Percentiles rank a stretch among this genome's conserved stretches.
These are phyloP conservation scores for Calidris pugnax DNA, from an alignment of 2,113 vertebrate genomes.

Conservation along the genomic window DNA sequence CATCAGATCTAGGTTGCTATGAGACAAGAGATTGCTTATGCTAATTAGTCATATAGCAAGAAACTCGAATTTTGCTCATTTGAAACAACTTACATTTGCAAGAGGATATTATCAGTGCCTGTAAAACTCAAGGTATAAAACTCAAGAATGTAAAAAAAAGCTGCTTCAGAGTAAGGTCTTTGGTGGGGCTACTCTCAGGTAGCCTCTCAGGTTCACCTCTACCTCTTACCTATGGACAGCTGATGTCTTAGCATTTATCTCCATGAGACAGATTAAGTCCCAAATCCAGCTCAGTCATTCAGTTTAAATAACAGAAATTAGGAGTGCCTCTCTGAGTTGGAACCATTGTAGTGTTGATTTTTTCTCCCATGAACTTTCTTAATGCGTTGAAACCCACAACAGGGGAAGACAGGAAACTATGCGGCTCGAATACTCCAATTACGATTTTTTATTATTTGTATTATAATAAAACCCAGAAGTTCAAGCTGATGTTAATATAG, in stretches of 20 bases:
- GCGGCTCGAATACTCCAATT: not conserved
- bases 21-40: conserved; percentile 68
- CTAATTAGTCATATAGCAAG: conserved; percentile 66
- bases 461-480: not conserved
- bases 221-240: not conserved
- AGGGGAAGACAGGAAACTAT: not conserved
- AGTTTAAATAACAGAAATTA: not conserved
- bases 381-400: not conserved
- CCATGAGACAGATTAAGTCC: not conserved
- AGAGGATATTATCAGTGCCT: not conserved
- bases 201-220: not conserved
- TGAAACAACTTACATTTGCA: conserved; percentile 50
- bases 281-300: not conserved
- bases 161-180: not conserved
- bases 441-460: not conserved
- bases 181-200: accelerated
- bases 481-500: not conserved
- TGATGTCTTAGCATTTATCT: not conserved
- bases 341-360: not conserved
- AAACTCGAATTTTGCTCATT: conserved; percentile 61
- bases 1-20: conserved; percentile 74
- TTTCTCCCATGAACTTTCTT: not conserved
- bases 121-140: conserved; percentile 40
- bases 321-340: not conserved
- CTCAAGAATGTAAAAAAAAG: not conserved